Evolutionary conservation across 1,140 invertebrate genomes (phyloP), one percentile per base, ranked within the genome.

Genomic region (Drosophila arawakana): DNA sequence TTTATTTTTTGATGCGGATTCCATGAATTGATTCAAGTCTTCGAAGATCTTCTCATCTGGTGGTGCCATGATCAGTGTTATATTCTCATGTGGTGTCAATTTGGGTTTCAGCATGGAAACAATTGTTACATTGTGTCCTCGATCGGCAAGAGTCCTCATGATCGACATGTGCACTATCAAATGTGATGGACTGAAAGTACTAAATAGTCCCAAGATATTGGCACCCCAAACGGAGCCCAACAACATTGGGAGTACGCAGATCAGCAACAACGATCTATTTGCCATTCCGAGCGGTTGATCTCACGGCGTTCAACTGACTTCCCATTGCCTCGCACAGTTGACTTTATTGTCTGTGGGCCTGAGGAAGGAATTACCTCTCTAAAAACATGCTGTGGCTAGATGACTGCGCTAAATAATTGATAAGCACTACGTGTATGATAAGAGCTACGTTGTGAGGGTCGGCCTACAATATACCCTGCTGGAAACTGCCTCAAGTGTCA

Each of bases 121-220:
- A 9, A 90, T 46, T 18, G 85, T 90, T 4, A 90, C 39, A 39
- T 90, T 77, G 50, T 90, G 85, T 7, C 82, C 82, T 6, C 21
- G 8, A 37, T 90, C 77, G 0, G 77, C 80, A 8, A 90, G 47
- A 1, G 63, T 10, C 43, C 46, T 58, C 43, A 73, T 68, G 21
- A 89, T 55, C 1, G 79, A 57, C 79, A 80, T 78, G 55, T 85
- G 72, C 9, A 85, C 67, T 8, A 89, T 78, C 15, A 89, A 46
- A 71, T 89, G 83, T 0, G 83, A 88, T 0, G 75, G 74, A 44
- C 80, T 81, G 3, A 69, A 67, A 1, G 71, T 76, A 15, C 73
- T 75, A 18, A 75, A 84, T 2, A 88, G 39, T 0, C 73, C 81
- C 30, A 88, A 57, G 9, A 88, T 88, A 18, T 83, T 82, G 9